Evolutionary conservation across 2,797 vertebrate species (phyloP), one percentile per base, ranked within the genome.

Genomic region (Sebastes minor): DNA sequence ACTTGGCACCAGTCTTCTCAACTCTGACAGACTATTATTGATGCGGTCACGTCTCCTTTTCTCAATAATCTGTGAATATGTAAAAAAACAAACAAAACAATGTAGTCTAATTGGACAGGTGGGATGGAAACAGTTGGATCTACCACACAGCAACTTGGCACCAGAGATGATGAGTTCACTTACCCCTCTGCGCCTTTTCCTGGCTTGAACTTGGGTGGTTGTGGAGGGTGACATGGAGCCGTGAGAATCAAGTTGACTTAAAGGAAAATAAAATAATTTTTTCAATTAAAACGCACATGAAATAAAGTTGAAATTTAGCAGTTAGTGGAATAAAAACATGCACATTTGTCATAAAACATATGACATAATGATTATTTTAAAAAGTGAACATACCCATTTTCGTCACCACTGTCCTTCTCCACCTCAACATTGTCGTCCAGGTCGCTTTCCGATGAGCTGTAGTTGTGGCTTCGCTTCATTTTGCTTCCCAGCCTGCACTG

Each of bases 41-140:
- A 99, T 99, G 55, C 98, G 96, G 86, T 99, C 98, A 77, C 98
- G 96, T 68, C 98, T 97, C 28, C 98, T 95, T 89, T 99, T 99
- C 91, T 99, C 98, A 80, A 99, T 99, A 72, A 99, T 98, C 98
- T 99, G 83, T 53, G 5, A 61, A 60, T 22, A 23, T 33, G 42
- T 6, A 5, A 33, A 55, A n/a, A 65, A 1, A 14, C 2, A 16
- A 42, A 18, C 0, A 49, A 49, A 20, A 9, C 49, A 35, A 33
- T 28, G 1, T 27, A 46, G 23, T 8, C 8, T 3, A 4, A 76
- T 60, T 25, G n/a, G 10, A 59, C 14, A 63, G 2, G 7, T 18
- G n/a, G 8, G 5, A 16, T 4, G 1, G 12, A 52, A 22, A 55
- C 23, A 49, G 9, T 12, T 8, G 5, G 4, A 22, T 42, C 10